These are phyloP conservation scores for Ornithoptera alexandrae DNA, from an alignment of 2,888 invertebrate species.

Conservation along the genomic window DNA sequence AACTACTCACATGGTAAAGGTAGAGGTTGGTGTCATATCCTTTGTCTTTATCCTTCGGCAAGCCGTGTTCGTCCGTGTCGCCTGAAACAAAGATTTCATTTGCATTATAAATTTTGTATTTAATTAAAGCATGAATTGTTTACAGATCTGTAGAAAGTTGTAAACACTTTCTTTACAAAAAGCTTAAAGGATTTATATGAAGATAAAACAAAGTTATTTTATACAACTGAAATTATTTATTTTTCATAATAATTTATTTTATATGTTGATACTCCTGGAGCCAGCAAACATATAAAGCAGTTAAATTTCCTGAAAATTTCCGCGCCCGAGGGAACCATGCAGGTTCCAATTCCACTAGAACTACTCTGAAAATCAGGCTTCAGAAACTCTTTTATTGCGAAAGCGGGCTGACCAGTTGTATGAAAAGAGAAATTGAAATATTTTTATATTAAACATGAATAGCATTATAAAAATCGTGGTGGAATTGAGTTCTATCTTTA, in stretches of 20 bases:
- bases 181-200: too few relatives aligned
- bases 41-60: conserved; percentile 84
- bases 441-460: conserved; percentile 16
- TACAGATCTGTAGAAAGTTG: not conserved
- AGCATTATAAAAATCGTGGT: conserved; percentile 3
- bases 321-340: conserved; percentile 4
- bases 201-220: too few relatives aligned
- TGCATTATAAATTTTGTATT: not conserved
- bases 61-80: conserved; percentile 85
- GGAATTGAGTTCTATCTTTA: not conserved
- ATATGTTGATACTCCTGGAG: too few relatives aligned
- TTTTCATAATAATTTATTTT: too few relatives aligned
- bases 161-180: too few relatives aligned
- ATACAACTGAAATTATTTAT: too few relatives aligned
- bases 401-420: conserved; percentile 12
- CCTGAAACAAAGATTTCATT: conserved; percentile 65
- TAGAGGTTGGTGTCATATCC: conserved; percentile 92
- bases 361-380: conserved; percentile 4
- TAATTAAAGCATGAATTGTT: not conserved
- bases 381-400: conserved; percentile 19
- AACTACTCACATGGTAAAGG: conserved; percentile 87
- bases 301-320: conserved; percentile 8
- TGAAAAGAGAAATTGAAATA: conserved; percentile 13
- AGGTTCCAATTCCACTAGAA: conserved; percentile 14
- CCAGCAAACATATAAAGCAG: not conserved